Conservation (phyloP, 2,113 vertebrate genomes). For the Platichthys flesus region DNA sequence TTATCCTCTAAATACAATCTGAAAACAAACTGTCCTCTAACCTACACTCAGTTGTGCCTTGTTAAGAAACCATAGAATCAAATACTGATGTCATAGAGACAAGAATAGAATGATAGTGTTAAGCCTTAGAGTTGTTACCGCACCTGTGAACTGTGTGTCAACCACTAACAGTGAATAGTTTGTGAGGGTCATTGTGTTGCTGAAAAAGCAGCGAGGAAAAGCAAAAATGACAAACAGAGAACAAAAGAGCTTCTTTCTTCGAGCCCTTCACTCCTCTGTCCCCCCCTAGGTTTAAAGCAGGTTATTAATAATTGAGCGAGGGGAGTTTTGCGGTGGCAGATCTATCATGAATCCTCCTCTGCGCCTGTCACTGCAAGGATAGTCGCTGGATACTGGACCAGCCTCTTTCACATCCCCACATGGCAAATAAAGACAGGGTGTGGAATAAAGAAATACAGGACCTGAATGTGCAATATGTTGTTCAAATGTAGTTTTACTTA, state of each 20-base stretch:
- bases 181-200: constrained; percentile 5
- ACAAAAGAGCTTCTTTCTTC: constrained; percentile 24
- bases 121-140: background rate
- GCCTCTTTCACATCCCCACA: background rate
- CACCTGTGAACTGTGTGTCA: background rate
- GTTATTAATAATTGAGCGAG: constrained; percentile 67
- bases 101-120: background rate
- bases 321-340: constrained; percentile 29
- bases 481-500: background rate
- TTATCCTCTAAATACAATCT: no score
- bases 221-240: constrained; percentile 27
- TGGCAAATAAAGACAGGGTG: constrained; percentile 14
- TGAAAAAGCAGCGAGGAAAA: constrained; percentile 9
- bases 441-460: background rate
- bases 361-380: constrained; percentile 41
- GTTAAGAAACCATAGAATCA: no score
- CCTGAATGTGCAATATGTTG: constrained; percentile 12
- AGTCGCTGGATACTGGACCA: constrained; percentile 37
- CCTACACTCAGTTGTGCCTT: no score
- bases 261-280: constrained; percentile 27
- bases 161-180: background rate
- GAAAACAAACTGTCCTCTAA: no score
- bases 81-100: no score
- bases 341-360: constrained; percentile 54
- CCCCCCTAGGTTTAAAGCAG: constrained; percentile 57